Evolutionary conservation across 2,113 vertebrate genomes (phyloP), one percentile per base, ranked within the genome.

Genomic region (Vicugna pacos): DNA sequence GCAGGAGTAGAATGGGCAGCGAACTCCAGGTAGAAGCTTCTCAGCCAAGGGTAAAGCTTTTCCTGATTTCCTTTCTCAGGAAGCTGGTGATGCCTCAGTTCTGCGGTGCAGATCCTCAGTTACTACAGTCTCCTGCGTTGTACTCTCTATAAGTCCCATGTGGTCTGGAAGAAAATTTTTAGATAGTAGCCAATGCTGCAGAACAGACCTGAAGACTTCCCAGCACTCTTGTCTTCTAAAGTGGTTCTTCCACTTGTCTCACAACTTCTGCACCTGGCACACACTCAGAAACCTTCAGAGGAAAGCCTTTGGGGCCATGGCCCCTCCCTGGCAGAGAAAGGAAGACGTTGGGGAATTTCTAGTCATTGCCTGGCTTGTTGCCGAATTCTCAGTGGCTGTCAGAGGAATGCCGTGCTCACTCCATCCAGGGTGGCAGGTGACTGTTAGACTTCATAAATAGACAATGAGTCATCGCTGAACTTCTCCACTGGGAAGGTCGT

Each of bases 221-320:
- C 16, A 2, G 12, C n/a, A 15, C 0, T 15, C 46, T 50, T 0
- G 2, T 12, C 15, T 30, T 52, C 13, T 46, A 1, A 46, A 20
- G 1, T 48, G 38, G 9, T 38, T 60, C 2, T 5, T 80, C 42
- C 19, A 2, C 8, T 12, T 16, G 22, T 54, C 12, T 67, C 35
- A 35, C 6, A 32, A 3, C 22, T n/a, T 15, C 19, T 2, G 5
- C 2, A 24, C 15, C 76, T 58, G 15, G 9, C 26, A 7, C 12
- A 62, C 9, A 16, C 17, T 7, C 42, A 2, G 48, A 22, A 10
- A n/a, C 8, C 30, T 60, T 17, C 8, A 19, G 15, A 75, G 8
- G 11, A n/a, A 32, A 13, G 16, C 9, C 19, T 32, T 28, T 69
- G 22, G 28, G 48, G 42, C 26, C 0, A 1, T 10, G 17, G 1